A percentile compares a stretch with the other conserved stretches of the same genome.
Evolutionary conservation across 2,888 invertebrate genomes (phyloP).

Genomic region (Zaprionus obscuricornis): DNA sequence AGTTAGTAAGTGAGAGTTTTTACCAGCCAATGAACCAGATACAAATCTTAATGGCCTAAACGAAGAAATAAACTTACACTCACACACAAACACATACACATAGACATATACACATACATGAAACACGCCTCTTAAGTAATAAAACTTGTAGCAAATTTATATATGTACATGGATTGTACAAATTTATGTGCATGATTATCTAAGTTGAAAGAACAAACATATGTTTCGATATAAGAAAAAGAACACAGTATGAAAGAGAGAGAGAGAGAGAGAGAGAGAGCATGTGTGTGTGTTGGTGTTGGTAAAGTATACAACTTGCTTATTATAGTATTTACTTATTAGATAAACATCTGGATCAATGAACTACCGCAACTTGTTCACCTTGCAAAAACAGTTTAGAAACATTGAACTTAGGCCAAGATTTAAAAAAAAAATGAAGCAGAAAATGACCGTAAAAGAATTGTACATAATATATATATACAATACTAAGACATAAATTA

Average conservation of each 20-base stretch:
- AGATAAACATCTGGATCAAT: conserved; percentile 32
- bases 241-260: background rate
- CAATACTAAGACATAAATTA: no score
- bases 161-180: conserved; percentile 2
- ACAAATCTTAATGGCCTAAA: conserved; percentile 42
- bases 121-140: conserved; percentile 26
- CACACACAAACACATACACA: no score
- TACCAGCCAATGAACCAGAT: conserved; percentile 24
- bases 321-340: conserved; percentile 5
- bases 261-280: no score
- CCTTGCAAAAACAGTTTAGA: no score
- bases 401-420: no score
- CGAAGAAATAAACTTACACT: conserved; percentile 5
- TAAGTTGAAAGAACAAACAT: conserved; percentile 18
- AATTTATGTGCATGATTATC: conserved; percentile 32
- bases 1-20: conserved; percentile 34
- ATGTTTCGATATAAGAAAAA: no score
- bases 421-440: no score
- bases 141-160: conserved; percentile 33
- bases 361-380: conserved; percentile 21
- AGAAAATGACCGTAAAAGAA: no score
- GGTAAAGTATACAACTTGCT: no score
- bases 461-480: no score
- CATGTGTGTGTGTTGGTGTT: no score
- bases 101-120: no score